phyloP scores from a whole-genome alignment of 2,113 vertebrate species.

The Oncorhynchus clarkii region DNA sequence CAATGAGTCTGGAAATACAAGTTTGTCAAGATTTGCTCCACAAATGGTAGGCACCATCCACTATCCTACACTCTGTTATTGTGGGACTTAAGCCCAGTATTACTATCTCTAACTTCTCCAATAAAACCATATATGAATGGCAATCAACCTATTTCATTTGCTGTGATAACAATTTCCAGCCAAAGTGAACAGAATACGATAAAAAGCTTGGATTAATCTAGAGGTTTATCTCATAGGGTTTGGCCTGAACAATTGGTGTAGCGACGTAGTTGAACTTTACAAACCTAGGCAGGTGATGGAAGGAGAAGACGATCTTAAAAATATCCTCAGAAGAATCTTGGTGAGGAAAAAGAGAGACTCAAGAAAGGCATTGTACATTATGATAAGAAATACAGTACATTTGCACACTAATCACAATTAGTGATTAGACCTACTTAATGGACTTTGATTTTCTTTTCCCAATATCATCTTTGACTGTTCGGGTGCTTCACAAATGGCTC shows the following conservation, averaged over 20 bases:
- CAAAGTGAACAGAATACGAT: constrained; percentile 4
- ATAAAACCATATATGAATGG: no score
- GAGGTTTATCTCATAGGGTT: constrained; percentile 69
- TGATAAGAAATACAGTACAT: neutral
- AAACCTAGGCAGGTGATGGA: constrained; percentile 84
- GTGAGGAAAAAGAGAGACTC: constrained; percentile 49
- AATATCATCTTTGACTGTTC: neutral
- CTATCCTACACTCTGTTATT: no score
- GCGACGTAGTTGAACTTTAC: constrained; percentile 75
- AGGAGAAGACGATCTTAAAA: constrained; percentile 78
- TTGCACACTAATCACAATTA: neutral
- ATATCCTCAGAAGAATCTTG: constrained; percentile 77
- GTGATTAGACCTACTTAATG: neutral
- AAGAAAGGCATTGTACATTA: constrained; percentile 19
- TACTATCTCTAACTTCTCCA: no score
- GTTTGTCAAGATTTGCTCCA: neutral
- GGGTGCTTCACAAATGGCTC: neutral
- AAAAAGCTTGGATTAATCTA: constrained; percentile 73
- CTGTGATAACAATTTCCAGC: constrained; percentile 35
- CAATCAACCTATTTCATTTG: no score
- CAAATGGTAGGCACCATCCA: no score
- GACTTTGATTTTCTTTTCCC: neutral
- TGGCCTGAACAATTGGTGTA: constrained; percentile 72
- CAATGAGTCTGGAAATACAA: neutral
- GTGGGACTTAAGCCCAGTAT: no score